Percentiles rank a stretch among this genome's conserved stretches.
Conservation (phyloP, 37 sponge, comb jelly and placozoan genomes). For the Ianthella basta region DNA sequence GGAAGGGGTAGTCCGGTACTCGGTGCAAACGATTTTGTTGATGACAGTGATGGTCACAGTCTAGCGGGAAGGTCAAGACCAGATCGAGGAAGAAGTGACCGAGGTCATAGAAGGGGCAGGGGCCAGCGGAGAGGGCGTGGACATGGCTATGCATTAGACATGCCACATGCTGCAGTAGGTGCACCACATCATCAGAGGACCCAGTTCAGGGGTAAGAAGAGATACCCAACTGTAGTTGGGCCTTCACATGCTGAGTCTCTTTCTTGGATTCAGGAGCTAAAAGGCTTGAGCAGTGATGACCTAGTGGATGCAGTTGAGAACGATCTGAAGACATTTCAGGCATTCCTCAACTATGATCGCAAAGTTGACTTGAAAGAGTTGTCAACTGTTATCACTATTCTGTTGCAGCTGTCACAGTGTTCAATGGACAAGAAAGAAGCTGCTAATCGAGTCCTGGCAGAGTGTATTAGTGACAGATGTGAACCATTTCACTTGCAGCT, state of each 20-base stretch:
- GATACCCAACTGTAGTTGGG: too few species aligned
- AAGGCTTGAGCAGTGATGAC: constrained; percentile 9
- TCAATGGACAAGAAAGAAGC: background rate
- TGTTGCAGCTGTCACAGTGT: constrained; percentile 11
- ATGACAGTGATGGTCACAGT: background rate
- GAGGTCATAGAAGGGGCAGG: too few species aligned
- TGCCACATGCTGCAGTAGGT: too few species aligned
- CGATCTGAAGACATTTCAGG: constrained; percentile 22
- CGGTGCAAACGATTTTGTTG: background rate
- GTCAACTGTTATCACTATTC: background rate
- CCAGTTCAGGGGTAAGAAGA: too few species aligned
- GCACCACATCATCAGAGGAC: too few species aligned
- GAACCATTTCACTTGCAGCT: constrained; percentile 43
- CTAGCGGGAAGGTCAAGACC: too few species aligned
- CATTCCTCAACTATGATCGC: constrained; percentile 4
- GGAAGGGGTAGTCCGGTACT: background rate
- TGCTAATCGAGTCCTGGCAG: constrained; percentile 54
- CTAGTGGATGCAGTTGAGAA: background rate
- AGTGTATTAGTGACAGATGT: constrained; percentile 58
- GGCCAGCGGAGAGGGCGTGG: too few species aligned
- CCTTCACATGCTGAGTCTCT: background rate
- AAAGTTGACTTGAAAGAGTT: background rate
- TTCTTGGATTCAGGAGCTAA: background rate
- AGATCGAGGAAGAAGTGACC: too few species aligned
- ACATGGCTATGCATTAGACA: too few species aligned